A percentile compares a stretch with the other conserved stretches of the same genome.
These are phyloP conservation scores for Rhyzopertha dominica DNA, from an alignment of 1,140 invertebrate species.

Conservation along the genomic window DNA sequence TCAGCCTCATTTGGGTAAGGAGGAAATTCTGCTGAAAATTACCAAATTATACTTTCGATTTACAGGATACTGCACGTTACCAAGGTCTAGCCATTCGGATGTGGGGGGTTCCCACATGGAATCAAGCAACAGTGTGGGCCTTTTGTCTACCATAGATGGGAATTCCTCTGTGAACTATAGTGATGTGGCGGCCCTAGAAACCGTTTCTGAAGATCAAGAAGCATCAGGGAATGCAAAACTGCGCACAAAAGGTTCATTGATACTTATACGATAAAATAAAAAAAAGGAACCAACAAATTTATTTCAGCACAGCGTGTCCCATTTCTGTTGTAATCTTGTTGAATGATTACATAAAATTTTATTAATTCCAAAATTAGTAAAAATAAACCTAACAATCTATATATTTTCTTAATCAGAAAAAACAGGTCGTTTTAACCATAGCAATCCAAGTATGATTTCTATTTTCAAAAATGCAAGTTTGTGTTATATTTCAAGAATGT, in stretches of 20 bases:
- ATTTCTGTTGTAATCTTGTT: too few relatives aligned
- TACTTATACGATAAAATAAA: too few relatives aligned
- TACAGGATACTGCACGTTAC: constrained; percentile 74
- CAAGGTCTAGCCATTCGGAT: constrained; percentile 72
- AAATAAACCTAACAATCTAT: too few relatives aligned
- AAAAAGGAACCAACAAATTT: too few relatives aligned
- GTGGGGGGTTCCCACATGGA: constrained; percentile 54
- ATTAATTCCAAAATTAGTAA: too few relatives aligned
- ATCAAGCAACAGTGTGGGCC: constrained; percentile 49
- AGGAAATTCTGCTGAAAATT: not conserved
- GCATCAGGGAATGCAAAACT: constrained; percentile 35
- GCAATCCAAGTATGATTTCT: too few relatives aligned
- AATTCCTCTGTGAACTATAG: constrained; percentile 40
- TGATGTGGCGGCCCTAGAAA: constrained; percentile 45
- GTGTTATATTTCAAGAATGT: too few relatives aligned
- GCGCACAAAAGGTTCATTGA: constrained; percentile 37
- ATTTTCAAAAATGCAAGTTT: too few relatives aligned
- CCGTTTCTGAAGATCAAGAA: constrained; percentile 45
- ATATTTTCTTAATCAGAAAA: too few relatives aligned
- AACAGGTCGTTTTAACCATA: too few relatives aligned
- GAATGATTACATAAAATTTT: too few relatives aligned
- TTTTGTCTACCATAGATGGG: constrained; percentile 48
- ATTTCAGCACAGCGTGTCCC: too few relatives aligned
- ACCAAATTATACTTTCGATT: not conserved
- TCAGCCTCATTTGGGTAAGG: constrained; percentile 54